Evolutionary conservation across 1,140 invertebrate species (phyloP).

Genomic region (Musca vetustissima): DNA sequence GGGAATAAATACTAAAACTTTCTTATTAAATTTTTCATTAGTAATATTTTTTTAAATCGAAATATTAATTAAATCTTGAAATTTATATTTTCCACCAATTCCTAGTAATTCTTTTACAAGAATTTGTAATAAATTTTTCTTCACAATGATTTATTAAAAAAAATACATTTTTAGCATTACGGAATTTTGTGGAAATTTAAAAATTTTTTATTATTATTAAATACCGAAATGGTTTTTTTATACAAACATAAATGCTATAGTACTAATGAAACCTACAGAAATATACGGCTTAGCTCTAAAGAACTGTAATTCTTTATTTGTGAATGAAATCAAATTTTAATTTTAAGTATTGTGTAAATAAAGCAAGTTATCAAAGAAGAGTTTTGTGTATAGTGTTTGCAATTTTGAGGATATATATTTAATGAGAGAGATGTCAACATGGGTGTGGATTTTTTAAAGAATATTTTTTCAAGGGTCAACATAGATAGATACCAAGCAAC

Average conservation of each 20-base stretch:
- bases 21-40: not conserved
- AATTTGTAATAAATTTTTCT: too few relatives aligned
- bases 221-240: too few relatives aligned
- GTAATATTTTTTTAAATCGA: not conserved
- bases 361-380: not conserved
- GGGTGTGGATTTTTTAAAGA: too few relatives aligned
- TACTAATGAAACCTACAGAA: constrained; percentile 6
- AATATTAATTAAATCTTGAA: not conserved
- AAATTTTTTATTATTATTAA: too few relatives aligned
- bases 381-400: not conserved
- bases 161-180: too few relatives aligned
- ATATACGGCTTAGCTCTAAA: constrained; percentile 1
- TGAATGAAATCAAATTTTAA: constrained; percentile 17
- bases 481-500: too few relatives aligned
- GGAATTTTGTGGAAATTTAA: too few relatives aligned
- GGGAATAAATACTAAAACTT: not conserved
- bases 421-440: too few relatives aligned
- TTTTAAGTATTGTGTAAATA: constrained; percentile 16
- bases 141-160: too few relatives aligned
- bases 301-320: not conserved
- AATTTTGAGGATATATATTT: not conserved
- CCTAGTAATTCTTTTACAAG: too few relatives aligned
- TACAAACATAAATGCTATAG: too few relatives aligned
- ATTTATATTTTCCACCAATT: not conserved
- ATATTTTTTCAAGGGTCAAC: too few relatives aligned